Percentiles rank a stretch among this genome's conserved stretches.
Evolutionary conservation across 1,140 invertebrate genomes (phyloP).

Genomic region (Meloidogyne hapla): DNA sequence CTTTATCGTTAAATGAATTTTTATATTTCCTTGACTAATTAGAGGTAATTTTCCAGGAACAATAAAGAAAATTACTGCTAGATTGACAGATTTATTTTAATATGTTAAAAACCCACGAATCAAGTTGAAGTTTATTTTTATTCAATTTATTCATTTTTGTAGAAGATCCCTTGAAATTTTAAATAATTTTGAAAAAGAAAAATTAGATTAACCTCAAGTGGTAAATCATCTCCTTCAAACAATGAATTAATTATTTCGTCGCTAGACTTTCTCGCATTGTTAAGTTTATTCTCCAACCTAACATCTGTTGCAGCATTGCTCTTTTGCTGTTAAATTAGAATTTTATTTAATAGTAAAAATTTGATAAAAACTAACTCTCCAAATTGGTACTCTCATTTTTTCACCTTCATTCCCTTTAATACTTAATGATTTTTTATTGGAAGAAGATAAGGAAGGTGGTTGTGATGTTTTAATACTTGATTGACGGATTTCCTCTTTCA

Average conservation of each 20-base stretch:
- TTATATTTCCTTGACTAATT: no score
- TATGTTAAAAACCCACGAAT: background rate
- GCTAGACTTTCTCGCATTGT: background rate
- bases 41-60: no score
- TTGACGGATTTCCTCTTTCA: constrained; percentile 3
- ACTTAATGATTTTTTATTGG: background rate
- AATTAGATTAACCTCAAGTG: background rate
- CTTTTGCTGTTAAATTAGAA: background rate
- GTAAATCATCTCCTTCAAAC: background rate
- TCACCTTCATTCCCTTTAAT: background rate
- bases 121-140: background rate
- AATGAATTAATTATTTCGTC: background rate
- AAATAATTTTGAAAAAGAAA: background rate
- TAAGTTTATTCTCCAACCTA: background rate
- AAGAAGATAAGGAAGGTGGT: background rate
- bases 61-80: no score
- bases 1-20: no score
- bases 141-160: background rate
- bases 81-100: no score
- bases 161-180: background rate
- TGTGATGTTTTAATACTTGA: constrained; percentile 19
- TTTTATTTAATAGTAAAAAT: background rate
- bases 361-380: constrained; percentile 3
- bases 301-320: background rate
- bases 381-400: constrained; percentile 17